phyloP scores from a whole-genome alignment of 2,797 vertebrate genomes.

The Kryptopterus vitreolus region DNA sequence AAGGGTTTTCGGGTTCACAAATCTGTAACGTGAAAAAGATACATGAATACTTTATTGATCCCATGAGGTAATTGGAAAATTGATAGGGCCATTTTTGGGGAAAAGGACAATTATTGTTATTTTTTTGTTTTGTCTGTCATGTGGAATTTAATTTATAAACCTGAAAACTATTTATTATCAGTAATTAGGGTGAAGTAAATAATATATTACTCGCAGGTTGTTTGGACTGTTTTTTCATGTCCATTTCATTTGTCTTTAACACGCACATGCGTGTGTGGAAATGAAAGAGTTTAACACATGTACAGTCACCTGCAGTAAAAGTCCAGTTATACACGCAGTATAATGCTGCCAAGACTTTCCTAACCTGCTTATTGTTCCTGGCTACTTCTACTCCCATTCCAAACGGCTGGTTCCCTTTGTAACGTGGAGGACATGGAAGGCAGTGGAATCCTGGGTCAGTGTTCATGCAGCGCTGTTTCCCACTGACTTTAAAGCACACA shows the following conservation, averaged over 20 bases:
- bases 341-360: constrained; percentile 17
- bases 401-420: constrained; percentile 92
- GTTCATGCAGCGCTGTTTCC: constrained; percentile 86
- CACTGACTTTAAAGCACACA: constrained; percentile 85
- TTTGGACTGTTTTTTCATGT: background rate
- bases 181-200: too few relatives aligned
- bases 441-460: constrained; percentile 95
- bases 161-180: too few relatives aligned
- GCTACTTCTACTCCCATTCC: constrained; percentile 89
- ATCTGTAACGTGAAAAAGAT: constrained; percentile 69
- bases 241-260: too few relatives aligned
- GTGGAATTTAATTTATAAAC: too few relatives aligned
- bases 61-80: too few relatives aligned
- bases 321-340: background rate
- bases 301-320: constrained; percentile 6
- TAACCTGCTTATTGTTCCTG: constrained; percentile 88
- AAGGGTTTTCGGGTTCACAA: constrained; percentile 95
- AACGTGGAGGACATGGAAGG: constrained; percentile 90
- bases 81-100: too few relatives aligned
- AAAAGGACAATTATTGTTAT: too few relatives aligned
- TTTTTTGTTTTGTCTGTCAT: too few relatives aligned
- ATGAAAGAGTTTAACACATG: background rate
- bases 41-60: too few relatives aligned
- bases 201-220: too few relatives aligned
- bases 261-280: background rate